Evolutionary conservation across 2,113 vertebrate species (phyloP), one percentile per base, ranked within the genome.

Genomic region (Damaliscus lunatus): DNA sequence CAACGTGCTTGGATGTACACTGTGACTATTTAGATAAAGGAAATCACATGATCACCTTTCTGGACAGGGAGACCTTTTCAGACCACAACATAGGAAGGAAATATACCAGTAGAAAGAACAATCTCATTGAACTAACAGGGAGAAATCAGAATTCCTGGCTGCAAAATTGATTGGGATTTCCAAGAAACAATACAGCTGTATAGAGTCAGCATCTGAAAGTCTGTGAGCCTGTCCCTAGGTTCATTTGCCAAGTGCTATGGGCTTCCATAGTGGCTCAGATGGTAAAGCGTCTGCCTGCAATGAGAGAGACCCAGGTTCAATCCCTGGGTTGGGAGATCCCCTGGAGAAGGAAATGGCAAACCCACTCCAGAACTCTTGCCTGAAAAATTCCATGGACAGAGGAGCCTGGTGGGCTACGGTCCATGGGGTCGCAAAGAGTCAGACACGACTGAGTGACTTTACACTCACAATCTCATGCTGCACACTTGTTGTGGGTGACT

Each of bases 361-460:
- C 10, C 67, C 10, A 40, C 10, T 40, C 21, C 67, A 71, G 67
- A 23, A 40, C 3, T 13, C n/a, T 6, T 71, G n/a, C n/a, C 19
- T 71, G 19, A 71, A 71, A 71, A 71, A 40, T 40, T 71, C 67
- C 67, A 71, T 40, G 19, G 10, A 23, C n/a, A 71, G 67, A 40
- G n/a, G 3, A 40, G 19, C n/a, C 10, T 40, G 19, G 67, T 23
- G 67, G n/a, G 67, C n/a, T 40, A 40, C 0, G 0, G 19, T 71
- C 67, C 67, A 36, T 23, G n/a, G n/a, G 67, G 67, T 40, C 19
- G 0, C 67, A 71, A 5, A 71, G 67, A 71, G 67, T 71, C 0
- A 0, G 19, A 40, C n/a, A 23, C 0, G 1, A 71, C n/a, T 71
- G 67, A 71, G n/a, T 0, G 4, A 40, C 10, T 74, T 40, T 1